A percentile compares a stretch with the other conserved stretches of the same genome.
Conservation (phyloP, 1,140 invertebrate genomes). For the Drosophila saltans region DNA sequence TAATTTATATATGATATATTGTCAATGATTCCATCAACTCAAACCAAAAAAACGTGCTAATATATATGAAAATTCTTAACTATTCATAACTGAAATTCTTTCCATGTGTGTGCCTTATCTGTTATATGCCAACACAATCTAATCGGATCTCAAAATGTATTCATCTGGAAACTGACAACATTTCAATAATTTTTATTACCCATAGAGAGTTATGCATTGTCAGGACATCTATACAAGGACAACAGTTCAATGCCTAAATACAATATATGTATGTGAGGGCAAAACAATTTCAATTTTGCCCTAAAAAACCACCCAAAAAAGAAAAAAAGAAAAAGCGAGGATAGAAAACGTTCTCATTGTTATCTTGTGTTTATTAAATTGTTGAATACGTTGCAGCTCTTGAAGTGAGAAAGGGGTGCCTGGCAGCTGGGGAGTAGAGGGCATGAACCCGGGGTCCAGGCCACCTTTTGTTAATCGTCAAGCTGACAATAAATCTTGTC, state of each 20-base stretch:
- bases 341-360: constrained; percentile 39
- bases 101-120: constrained; percentile 44
- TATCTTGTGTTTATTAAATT: constrained; percentile 72
- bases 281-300: constrained; percentile 70
- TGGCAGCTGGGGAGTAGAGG: constrained; percentile 8
- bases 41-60: not conserved
- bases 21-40: not conserved
- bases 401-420: constrained; percentile 53
- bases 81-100: constrained; percentile 47
- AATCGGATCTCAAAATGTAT: constrained; percentile 43
- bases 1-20: not conserved
- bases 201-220: constrained; percentile 48
- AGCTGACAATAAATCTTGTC: constrained; percentile 68
- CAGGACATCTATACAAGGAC: constrained; percentile 29
- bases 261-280: constrained; percentile 38
- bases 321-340: not conserved
- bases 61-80: constrained; percentile 3
- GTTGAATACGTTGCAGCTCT: constrained; percentile 34
- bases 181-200: constrained; percentile 73
- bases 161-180: constrained; percentile 65
- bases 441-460: constrained; percentile 6
- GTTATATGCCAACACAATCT: constrained; percentile 41
- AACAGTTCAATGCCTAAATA: constrained; percentile 51
- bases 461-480: constrained; percentile 74
- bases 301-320: constrained; percentile 62